Evolutionary conservation across 2,888 invertebrate species (phyloP).

Genomic region (Prosapia bicincta): DNA sequence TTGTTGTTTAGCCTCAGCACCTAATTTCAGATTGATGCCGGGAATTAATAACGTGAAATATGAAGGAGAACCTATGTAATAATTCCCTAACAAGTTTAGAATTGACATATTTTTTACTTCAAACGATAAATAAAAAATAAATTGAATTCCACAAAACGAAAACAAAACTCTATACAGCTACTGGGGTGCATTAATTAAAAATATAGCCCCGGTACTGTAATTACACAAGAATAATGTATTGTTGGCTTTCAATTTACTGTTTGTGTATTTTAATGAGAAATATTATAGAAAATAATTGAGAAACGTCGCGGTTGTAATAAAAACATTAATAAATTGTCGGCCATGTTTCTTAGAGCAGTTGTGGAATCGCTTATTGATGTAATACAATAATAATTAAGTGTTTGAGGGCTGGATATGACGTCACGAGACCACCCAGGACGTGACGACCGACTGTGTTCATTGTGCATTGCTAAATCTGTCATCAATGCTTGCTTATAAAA

Average conservation of each 20-base stretch:
- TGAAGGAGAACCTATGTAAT: too few relatives aligned
- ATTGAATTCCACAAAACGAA: neutral
- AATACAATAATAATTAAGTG: conserved; percentile 2
- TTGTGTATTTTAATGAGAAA: conserved; percentile 2
- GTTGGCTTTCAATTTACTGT: neutral
- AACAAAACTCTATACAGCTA: neutral
- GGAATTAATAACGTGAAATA: too few relatives aligned
- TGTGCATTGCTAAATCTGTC: neutral
- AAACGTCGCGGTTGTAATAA: neutral
- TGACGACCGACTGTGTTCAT: neutral
- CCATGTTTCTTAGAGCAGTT: neutral
- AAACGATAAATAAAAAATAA: neutral
- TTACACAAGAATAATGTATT: neutral
- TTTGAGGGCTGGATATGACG: neutral
- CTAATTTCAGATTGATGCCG: too few relatives aligned
- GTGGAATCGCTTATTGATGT: neutral
- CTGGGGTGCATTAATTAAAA: neutral
- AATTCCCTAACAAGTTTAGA: too few relatives aligned
- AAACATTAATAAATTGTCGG: conserved; percentile 2
- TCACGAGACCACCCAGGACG: neutral
- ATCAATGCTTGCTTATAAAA: too few relatives aligned
- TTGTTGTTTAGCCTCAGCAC: too few relatives aligned
- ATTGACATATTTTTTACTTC: too few relatives aligned
- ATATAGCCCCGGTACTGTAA: neutral
- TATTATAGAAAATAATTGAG: neutral